phyloP scores from a whole-genome alignment of 2,888 invertebrate genomes.

The Drosophila incognita region DNA sequence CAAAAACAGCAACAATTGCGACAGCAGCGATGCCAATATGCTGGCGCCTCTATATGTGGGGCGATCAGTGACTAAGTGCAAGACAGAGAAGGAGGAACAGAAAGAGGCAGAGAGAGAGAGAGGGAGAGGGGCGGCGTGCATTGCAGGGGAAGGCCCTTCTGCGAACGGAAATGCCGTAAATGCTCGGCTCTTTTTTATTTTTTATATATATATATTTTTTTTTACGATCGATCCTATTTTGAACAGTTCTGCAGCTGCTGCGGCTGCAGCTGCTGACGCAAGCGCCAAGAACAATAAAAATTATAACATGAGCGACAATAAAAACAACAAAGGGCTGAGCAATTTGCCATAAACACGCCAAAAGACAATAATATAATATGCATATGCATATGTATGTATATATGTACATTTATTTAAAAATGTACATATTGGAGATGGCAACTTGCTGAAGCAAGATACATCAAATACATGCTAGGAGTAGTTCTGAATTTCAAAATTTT shows the following conservation, averaged over 20 bases:
- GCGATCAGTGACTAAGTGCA: slow-evolving; percentile 66
- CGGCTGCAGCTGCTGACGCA: slow-evolving; percentile 70
- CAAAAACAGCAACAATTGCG: slow-evolving; percentile 51
- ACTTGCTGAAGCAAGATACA: slow-evolving; percentile 14
- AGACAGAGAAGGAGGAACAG: slow-evolving; percentile 9
- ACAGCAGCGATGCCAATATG: slow-evolving; percentile 33
- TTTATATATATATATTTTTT: slow-evolving; percentile 26
- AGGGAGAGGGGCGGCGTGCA: slow-evolving; percentile 5
- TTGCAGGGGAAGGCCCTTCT: slow-evolving; percentile 44
- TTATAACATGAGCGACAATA: slow-evolving; percentile 18
- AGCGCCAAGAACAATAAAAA: slow-evolving; percentile 53
- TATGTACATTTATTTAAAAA: background rate
- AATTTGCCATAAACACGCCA: slow-evolving; percentile 76
- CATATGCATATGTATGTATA: slow-evolving; percentile 26
- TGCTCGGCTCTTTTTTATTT: slow-evolving; percentile 23
- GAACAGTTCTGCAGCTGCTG: slow-evolving; percentile 50
- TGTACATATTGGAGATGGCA: slow-evolving; percentile 24
- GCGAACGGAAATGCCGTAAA: slow-evolving; percentile 68
- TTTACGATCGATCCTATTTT: slow-evolving; percentile 55
- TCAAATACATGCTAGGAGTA: background rate
- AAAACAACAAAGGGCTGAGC: slow-evolving; percentile 58
- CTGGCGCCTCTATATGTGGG: slow-evolving; percentile 75
- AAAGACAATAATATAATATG: slow-evolving; percentile 65
- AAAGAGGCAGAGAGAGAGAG: background rate
- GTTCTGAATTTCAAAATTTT: background rate